Percentiles rank a stretch among this genome's conserved stretches.
phyloP scores from a whole-genome alignment of 2,797 vertebrate genomes.

The Acanthurus lineatus region DNA sequence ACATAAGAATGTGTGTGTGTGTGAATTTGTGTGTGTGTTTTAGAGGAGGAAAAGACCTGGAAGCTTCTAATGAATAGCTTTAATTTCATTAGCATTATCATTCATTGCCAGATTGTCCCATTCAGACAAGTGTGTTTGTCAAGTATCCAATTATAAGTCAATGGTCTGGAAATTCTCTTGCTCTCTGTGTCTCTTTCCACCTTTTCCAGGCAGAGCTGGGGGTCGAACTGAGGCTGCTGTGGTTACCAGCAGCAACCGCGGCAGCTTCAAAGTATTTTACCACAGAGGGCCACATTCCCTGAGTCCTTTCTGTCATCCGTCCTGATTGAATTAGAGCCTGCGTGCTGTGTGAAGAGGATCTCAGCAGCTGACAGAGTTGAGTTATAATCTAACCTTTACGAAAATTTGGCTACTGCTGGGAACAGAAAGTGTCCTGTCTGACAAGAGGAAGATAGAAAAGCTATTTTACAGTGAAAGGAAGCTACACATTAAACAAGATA shows the following conservation, averaged over 20 bases:
- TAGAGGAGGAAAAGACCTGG: conserved; percentile 5
- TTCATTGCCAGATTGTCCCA: conserved; percentile 53
- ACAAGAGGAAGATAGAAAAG: conserved; percentile 13
- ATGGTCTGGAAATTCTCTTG: conserved; percentile 56
- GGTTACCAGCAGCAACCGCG: conserved; percentile 67
- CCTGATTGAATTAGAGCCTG: conserved; percentile 69
- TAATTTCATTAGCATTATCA: conserved; percentile 65
- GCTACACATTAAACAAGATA: background rate
- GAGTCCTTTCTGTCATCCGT: conserved; percentile 52
- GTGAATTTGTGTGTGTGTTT: conserved; percentile 8
- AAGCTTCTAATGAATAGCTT: conserved; percentile 47
- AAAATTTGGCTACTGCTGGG: background rate
- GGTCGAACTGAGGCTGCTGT: conserved; percentile 21
- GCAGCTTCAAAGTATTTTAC: conserved; percentile 59
- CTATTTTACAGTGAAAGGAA: background rate
- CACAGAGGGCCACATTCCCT: conserved; percentile 44
- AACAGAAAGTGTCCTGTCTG: background rate
- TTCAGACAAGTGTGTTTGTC: conserved; percentile 60
- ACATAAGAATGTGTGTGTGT: conserved; percentile 13
- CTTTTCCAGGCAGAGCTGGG: conserved; percentile 39
- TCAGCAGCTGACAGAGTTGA: conserved; percentile 31
- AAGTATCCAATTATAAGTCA: conserved; percentile 57
- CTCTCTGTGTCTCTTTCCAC: background rate
- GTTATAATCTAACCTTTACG: conserved; percentile 5
- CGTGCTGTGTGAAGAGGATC: conserved; percentile 38